Percentiles rank a stretch among this genome's conserved stretches.
phyloP scores from a whole-genome alignment of 2,113 vertebrate species.

The Sylvietta virens region DNA sequence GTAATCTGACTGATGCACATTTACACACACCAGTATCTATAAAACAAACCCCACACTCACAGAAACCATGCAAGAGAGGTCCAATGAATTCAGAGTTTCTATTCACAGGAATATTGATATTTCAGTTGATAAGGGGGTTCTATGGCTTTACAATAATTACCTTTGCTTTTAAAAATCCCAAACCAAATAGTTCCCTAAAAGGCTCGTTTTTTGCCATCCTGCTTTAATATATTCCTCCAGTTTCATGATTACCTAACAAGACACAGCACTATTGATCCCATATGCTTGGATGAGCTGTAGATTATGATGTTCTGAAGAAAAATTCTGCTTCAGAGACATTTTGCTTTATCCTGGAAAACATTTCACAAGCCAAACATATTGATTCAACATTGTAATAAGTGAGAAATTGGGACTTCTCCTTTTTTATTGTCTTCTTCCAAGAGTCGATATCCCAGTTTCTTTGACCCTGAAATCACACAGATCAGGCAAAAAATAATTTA shows the following conservation, averaged over 20 bases:
- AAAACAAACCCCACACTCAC: background rate
- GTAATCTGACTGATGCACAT: background rate
- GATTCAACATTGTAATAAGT: background rate
- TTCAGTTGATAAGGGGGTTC: background rate
- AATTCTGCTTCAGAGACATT: background rate
- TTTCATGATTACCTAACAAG: background rate
- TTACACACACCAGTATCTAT: background rate
- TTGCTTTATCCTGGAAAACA: background rate
- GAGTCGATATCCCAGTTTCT: background rate
- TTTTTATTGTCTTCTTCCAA: background rate
- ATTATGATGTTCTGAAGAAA: conserved; percentile 12
- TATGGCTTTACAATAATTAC: background rate
- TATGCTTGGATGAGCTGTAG: background rate
- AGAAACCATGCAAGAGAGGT: background rate
- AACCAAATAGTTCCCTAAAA: background rate
- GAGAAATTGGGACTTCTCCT: background rate
- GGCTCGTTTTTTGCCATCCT: background rate
- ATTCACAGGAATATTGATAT: background rate
- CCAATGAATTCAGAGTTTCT: background rate
- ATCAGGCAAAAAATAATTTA: background rate
- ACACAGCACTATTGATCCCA: conserved; percentile 5
- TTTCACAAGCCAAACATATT: conserved; percentile 4
- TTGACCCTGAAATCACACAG: background rate
- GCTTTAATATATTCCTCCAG: background rate
- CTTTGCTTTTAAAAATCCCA: background rate